Conservation (phyloP, 1,140 invertebrate species). For the Magallana gigas region DNA sequence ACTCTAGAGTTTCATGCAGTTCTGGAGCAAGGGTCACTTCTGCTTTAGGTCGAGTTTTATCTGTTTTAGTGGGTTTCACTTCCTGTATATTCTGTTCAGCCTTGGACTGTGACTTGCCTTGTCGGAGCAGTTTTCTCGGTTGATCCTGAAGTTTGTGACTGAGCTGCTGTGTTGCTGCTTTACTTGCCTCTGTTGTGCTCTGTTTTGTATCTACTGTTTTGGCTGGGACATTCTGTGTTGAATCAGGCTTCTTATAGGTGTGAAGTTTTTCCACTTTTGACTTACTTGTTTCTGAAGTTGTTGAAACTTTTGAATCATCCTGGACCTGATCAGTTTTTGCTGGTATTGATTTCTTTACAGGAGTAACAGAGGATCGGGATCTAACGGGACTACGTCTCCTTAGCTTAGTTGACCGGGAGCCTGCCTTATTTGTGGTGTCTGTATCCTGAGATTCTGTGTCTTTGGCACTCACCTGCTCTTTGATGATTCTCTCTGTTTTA, state of each 20-base stretch:
- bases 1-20: slow-evolving; percentile 3
- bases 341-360: background rate
- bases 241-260: background rate
- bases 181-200: background rate
- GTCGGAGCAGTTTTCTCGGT: background rate
- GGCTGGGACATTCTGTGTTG: background rate
- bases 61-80: background rate
- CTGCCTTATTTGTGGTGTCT: too few relatives aligned
- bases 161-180: background rate
- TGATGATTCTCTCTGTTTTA: background rate
- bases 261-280: background rate
- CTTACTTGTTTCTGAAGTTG: background rate
- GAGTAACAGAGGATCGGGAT: background rate
- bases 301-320: background rate
- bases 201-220: background rate
- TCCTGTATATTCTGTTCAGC: background rate
- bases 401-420: slow-evolving; percentile 10
- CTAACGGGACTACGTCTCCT: slow-evolving; percentile 24
- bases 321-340: background rate
- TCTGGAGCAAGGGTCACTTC: background rate
- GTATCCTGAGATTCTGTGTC: background rate
- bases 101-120: background rate
- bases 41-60: background rate
- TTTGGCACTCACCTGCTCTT: background rate
- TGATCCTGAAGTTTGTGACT: background rate